Evolutionary conservation across 2,113 vertebrate species (phyloP).

Genomic region (Regulus satrapa): DNA sequence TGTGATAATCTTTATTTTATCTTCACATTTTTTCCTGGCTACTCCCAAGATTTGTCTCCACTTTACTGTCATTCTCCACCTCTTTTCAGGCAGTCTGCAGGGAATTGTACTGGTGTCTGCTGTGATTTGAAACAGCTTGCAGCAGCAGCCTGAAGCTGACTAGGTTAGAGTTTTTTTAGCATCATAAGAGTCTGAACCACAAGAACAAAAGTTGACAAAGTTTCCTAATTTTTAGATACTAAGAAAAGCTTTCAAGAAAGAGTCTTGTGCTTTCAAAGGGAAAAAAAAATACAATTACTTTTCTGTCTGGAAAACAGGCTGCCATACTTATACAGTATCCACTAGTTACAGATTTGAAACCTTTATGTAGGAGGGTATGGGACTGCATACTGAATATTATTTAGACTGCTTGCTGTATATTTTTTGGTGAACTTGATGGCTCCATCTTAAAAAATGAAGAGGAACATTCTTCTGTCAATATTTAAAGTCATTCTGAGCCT

Average conservation of each 20-base stretch:
- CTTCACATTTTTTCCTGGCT: background rate
- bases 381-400: background rate
- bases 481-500: background rate
- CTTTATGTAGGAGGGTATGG: background rate
- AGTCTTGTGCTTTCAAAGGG: background rate
- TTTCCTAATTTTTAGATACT: background rate
- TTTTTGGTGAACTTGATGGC: background rate
- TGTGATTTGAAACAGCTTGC: background rate
- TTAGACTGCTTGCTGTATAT: background rate
- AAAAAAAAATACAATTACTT: background rate
- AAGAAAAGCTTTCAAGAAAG: background rate
- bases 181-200: background rate
- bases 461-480: background rate
- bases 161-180: background rate
- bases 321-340: background rate
- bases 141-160: background rate
- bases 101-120: background rate
- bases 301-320: background rate
- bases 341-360: background rate
- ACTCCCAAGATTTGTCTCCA: background rate
- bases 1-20: conserved; percentile 8
- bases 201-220: background rate
- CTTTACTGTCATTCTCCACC: background rate
- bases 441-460: background rate
- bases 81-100: background rate